Percentiles rank a stretch among this genome's conserved stretches.
Conservation (phyloP, 1,140 invertebrate species). For the Hyles euphorbiae region DNA sequence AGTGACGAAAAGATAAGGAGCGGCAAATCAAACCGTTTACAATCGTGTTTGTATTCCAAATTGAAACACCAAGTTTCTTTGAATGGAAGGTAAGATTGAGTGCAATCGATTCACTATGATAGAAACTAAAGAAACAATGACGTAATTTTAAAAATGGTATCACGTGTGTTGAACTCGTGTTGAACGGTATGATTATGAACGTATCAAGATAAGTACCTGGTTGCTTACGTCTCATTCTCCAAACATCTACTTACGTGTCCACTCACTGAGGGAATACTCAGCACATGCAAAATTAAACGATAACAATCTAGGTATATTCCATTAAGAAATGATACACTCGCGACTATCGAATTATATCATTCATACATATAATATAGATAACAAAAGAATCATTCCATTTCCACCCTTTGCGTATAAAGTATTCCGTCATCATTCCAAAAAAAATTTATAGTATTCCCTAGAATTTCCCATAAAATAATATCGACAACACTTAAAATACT, state of each 20-base stretch:
- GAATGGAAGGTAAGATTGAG: slow-evolving; percentile 1
- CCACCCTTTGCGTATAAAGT: no score
- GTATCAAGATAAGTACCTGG: slow-evolving; percentile 11
- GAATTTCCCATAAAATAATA: no score
- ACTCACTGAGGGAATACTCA: not conserved
- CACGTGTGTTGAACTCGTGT: slow-evolving; percentile 11
- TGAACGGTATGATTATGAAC: slow-evolving; percentile 8
- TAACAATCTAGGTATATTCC: no score
- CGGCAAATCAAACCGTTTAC: slow-evolving; percentile 40
- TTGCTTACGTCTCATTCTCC: not conserved
- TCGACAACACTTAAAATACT: no score
- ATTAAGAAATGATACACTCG: no score
- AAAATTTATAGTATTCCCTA: no score
- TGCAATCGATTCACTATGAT: not conserved
- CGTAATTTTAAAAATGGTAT: slow-evolving; percentile 21
- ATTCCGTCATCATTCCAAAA: no score
- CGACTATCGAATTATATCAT: no score
- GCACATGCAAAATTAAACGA: no score
- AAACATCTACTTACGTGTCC: not conserved
- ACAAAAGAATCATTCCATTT: no score
- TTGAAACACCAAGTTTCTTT: not conserved
- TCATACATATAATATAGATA: no score
- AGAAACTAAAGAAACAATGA: slow-evolving; percentile 24
- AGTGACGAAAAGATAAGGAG: slow-evolving; percentile 30
- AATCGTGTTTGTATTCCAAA: slow-evolving; percentile 27